Evolutionary conservation across 2,888 invertebrate species (phyloP), one percentile per base, ranked within the genome.

Genomic region (Orchesella flavescens): DNA sequence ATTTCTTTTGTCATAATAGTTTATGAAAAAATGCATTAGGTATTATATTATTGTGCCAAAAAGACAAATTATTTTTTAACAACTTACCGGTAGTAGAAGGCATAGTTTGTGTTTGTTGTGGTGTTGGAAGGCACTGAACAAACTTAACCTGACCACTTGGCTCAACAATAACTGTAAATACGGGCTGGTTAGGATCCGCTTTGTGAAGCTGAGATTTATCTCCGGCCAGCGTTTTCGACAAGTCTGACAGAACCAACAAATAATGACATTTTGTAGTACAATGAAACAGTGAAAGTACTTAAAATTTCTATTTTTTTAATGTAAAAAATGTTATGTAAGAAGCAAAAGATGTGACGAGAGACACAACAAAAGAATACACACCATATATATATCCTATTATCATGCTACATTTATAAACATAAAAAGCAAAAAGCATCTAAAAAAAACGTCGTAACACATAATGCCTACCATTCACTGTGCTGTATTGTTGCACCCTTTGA

Each of bases 401-500:
- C 34, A 34, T 7, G 34, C 34, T 34, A 34, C 34, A 34, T 34
- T 34, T n/a, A n/a, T 23, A 55, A 77, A 69, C 57, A 34, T 34
- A 49, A 53, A 73, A 81, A 81, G 68, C 71, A 43, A 71, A 77
- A 83, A 85, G 74, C 79, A 73, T 53, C 82, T 79, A 83, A 66
- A 4, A 59, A 80, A 4, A 59, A 80, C 73, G 63, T 80, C 77
- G 68, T 81, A 34, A 34, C 34, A 34, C 75, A 79, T 82, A 80
- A 80, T 83, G 83, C 83, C 73, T 83, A 83, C 83, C 83, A 83
- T 83, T 83, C 83, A 77, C 83, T 78, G 83, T 83, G 83, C 83
- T 78, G 53, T 83, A 78, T 15, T 83, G 83, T 83, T 77, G 83
- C 83, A 77, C 77, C 77, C 83, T 78, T 73, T 83, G 77, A 83